Conservation (phyloP, 2,797 vertebrate species). For the Danionella dracula region DNA sequence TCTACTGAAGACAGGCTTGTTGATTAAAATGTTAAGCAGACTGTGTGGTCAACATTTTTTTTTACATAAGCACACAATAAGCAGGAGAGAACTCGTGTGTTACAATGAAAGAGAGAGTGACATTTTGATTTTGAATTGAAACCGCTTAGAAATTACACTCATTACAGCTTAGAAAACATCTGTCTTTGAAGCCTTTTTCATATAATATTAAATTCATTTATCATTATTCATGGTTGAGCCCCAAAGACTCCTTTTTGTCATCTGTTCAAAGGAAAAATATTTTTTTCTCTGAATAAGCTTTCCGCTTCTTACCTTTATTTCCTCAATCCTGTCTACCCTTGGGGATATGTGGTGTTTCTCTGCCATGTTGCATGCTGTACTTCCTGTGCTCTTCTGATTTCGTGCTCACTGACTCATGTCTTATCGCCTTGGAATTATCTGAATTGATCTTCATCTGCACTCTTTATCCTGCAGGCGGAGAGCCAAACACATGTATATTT, state of each 20-base stretch:
- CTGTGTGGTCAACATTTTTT: no score
- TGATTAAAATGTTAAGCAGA: no score
- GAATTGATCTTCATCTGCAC: conserved; percentile 45
- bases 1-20: no score
- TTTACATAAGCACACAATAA: no score
- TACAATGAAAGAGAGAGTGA: no score
- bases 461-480: conserved; percentile 31
- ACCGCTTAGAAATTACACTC: no score
- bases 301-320: conserved; percentile 11
- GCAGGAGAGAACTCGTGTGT: no score
- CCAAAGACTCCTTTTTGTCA: neutral
- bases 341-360: conserved; percentile 19
- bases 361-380: conserved; percentile 37
- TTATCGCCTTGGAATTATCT: conserved; percentile 39
- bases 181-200: no score
- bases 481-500: conserved; percentile 33
- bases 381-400: conserved; percentile 46
- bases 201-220: no score
- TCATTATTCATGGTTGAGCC: no score
- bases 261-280: neutral
- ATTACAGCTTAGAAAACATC: no score
- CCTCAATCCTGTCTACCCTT: conserved; percentile 1
- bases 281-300: conserved; percentile 1
- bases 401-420: conserved; percentile 47
- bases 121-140: no score